Evolutionary conservation across 2,888 invertebrate genomes (phyloP).

Genomic region (Heliconius ethilla): DNA sequence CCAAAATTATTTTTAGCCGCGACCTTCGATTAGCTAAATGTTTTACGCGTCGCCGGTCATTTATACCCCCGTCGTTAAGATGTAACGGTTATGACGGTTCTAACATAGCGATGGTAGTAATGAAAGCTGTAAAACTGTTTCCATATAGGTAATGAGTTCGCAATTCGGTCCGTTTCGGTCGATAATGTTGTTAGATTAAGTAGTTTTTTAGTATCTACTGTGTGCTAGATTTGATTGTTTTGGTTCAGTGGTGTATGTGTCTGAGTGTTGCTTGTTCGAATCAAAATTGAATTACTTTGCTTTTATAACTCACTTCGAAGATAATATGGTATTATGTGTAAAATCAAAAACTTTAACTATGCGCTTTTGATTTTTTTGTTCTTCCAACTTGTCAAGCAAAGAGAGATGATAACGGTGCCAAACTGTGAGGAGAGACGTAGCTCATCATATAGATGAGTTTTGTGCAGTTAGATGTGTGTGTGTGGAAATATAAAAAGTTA

Average conservation of each 20-base stretch:
- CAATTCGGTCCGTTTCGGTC: slow-evolving; percentile 4
- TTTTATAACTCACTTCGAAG: no score
- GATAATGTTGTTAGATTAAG: neutral
- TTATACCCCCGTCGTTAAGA: slow-evolving; percentile 67
- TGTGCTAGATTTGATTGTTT: neutral
- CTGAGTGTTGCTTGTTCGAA: neutral
- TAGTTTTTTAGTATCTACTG: neutral
- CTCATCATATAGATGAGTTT: neutral
- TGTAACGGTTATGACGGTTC: slow-evolving; percentile 66
- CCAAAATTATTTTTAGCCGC: slow-evolving; percentile 25
- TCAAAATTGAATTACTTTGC: neutral
- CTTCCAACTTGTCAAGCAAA: no score
- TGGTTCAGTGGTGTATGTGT: neutral
- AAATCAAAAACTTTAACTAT: neutral
- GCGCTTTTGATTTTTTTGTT: neutral
- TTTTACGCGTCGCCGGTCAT: slow-evolving; percentile 66
- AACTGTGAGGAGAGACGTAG: no score
- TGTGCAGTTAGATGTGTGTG: neutral
- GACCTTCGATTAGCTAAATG: slow-evolving; percentile 73
- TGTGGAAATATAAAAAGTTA: no score
- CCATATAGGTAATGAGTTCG: slow-evolving; percentile 33
- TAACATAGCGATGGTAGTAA: slow-evolving; percentile 31
- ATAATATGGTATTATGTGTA: neutral
- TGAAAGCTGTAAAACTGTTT: slow-evolving; percentile 29
- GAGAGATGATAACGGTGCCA: no score